phyloP scores from a whole-genome alignment of 2,888 invertebrate species.

The Lagria hirta region DNA sequence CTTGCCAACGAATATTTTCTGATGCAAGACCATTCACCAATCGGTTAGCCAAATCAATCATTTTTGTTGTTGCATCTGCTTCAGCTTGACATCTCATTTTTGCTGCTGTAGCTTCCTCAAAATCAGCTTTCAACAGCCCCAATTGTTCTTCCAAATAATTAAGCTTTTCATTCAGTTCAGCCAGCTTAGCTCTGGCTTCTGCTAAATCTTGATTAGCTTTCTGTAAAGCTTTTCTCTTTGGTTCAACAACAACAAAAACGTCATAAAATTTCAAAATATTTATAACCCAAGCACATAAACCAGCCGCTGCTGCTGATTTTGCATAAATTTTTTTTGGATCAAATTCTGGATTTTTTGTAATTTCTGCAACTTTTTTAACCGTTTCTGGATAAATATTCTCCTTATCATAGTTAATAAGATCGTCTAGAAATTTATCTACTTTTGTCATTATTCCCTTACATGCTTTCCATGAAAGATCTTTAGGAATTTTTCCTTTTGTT shows the following conservation, averaged over 20 bases:
- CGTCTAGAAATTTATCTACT: constrained; percentile 82
- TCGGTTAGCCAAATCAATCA: constrained; percentile 89
- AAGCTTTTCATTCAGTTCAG: constrained; percentile 72
- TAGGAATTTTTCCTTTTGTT: constrained; percentile 80
- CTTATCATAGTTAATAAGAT: constrained; percentile 85
- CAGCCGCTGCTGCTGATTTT: constrained; percentile 90
- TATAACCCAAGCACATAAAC: constrained; percentile 92
- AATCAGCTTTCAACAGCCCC: constrained; percentile 74
- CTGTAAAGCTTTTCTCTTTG: constrained; percentile 81
- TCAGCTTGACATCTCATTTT: constrained; percentile 91
- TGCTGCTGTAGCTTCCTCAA: constrained; percentile 81
- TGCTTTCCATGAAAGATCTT: constrained; percentile 91
- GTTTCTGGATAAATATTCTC: constrained; percentile 89
- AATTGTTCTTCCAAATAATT: constrained; percentile 78
- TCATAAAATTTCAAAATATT: constrained; percentile 89
- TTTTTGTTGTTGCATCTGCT: constrained; percentile 85
- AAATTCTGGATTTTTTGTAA: constrained; percentile 74
- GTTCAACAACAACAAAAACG: constrained; percentile 89
- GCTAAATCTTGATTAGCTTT: constrained; percentile 83
- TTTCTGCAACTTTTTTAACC: constrained; percentile 72
- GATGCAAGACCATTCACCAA: constrained; percentile 90
- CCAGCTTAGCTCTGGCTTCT: constrained; percentile 78
- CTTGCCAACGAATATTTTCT: constrained; percentile 83
- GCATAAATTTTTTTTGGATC: constrained; percentile 77
- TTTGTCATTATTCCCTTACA: constrained; percentile 89